Evolutionary conservation across 2,113 vertebrate genomes (phyloP).

Genomic region (Epinephelus lanceolatus): DNA sequence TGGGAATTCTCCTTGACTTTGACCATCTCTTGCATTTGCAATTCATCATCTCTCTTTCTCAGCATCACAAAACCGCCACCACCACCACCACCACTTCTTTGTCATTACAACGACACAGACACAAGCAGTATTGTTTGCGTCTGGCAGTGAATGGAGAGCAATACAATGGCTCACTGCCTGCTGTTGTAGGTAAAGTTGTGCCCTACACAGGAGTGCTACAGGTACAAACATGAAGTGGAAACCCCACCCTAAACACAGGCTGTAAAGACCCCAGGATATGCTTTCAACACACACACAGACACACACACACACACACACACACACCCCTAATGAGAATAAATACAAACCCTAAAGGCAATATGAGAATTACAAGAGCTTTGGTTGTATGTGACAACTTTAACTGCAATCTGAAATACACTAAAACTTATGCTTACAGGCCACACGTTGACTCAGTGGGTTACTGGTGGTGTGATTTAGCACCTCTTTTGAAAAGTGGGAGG

Average conservation of each 20-base stretch:
- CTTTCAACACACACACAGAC: background rate
- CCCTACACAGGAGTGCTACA: slow-evolving; percentile 44
- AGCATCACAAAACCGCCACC: slow-evolving; percentile 63
- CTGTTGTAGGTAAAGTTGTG: slow-evolving; percentile 39
- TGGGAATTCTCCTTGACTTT: slow-evolving; percentile 80
- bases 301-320: background rate
- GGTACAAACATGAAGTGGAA: slow-evolving; percentile 66
- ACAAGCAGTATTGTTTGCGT: slow-evolving; percentile 63
- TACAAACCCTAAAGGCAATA: background rate
- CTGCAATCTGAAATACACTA: background rate
- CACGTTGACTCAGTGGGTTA: slow-evolving; percentile 3
- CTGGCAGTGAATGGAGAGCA: slow-evolving; percentile 52
- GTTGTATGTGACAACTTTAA: slow-evolving; percentile 8
- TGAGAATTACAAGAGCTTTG: slow-evolving; percentile 14
- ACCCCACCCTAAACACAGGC: slow-evolving; percentile 45
- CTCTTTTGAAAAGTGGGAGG: slow-evolving; percentile 43
- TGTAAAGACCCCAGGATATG: slow-evolving; percentile 32
- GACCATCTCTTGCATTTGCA: slow-evolving; percentile 80
- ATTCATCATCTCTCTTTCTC: slow-evolving; percentile 79
- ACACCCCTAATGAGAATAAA: background rate
- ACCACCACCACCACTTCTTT: slow-evolving; percentile 62
- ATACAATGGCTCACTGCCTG: slow-evolving; percentile 43
- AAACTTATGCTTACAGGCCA: slow-evolving; percentile 32
- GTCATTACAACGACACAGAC: slow-evolving; percentile 76
- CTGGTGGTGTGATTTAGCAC: slow-evolving; percentile 57